Conservation (phyloP, 2,888 invertebrate genomes). For the Ophioninae sp. region DNA sequence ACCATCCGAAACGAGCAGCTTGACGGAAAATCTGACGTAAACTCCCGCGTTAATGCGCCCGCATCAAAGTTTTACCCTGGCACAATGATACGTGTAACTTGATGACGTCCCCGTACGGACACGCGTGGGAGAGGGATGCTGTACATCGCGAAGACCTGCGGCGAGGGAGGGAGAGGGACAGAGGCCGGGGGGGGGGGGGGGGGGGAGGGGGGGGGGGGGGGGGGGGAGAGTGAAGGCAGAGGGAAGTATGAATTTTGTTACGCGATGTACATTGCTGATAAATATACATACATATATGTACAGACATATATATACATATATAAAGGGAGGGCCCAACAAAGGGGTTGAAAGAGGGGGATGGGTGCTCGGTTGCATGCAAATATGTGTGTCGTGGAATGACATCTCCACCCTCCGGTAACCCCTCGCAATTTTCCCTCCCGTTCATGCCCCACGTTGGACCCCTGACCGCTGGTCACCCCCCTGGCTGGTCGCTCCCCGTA, state of each 20-base stretch:
- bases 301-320: not conserved
- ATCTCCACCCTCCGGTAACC: slow-evolving; percentile 64
- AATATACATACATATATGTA: slow-evolving; percentile 2
- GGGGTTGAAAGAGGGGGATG: slow-evolving; percentile 7
- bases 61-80: not conserved
- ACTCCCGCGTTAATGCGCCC: not conserved
- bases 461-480: slow-evolving; percentile 4
- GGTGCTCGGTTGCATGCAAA: slow-evolving; percentile 66
- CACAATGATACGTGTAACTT: not conserved
- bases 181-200: not conserved
- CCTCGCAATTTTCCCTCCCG: slow-evolving; percentile 64
- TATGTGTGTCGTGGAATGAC: slow-evolving; percentile 69
- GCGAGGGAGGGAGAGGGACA: not conserved
- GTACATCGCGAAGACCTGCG: slow-evolving; percentile 14
- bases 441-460: slow-evolving; percentile 31
- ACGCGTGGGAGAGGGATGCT: not conserved
- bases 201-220: not conserved
- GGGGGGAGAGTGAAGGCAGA: not conserved
- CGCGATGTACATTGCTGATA: slow-evolving; percentile 12
- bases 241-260: slow-evolving; percentile 51
- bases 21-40: not conserved
- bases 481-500: slow-evolving; percentile 45
- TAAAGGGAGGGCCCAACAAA: slow-evolving; percentile 40
- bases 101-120: not conserved
- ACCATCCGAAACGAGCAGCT: not conserved